Percentiles rank a stretch among this genome's conserved stretches.
phyloP scores from a whole-genome alignment of 2,113 vertebrate genomes.

The Hyaena hyaena region DNA sequence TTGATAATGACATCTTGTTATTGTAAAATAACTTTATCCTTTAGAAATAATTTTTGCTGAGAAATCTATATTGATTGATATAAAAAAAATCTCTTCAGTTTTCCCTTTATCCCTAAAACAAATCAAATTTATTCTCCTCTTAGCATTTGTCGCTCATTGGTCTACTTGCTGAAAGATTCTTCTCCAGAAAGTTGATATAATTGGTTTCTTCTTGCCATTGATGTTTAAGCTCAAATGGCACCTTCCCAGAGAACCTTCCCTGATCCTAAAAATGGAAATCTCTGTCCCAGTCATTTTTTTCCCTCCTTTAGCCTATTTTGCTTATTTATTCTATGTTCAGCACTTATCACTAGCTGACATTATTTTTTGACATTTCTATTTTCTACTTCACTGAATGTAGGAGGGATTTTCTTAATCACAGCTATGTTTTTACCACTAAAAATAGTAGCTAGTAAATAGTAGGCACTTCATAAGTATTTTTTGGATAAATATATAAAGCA shows the following conservation, averaged over 20 bases:
- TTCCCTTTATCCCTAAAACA: background rate
- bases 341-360: background rate
- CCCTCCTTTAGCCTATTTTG: background rate
- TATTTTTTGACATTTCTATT: background rate
- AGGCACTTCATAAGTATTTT: background rate
- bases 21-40: background rate
- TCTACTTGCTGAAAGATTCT: background rate
- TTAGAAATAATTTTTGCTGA: constrained; percentile 3
- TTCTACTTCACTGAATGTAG: background rate
- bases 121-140: background rate
- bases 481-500: background rate
- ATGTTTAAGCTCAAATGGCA: background rate
- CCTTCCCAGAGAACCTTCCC: background rate
- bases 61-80: background rate
- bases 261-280: background rate
- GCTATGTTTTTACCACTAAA: background rate
- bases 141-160: background rate
- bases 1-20: background rate
- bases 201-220: background rate
- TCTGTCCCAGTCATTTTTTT: background rate
- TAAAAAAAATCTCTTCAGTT: background rate
- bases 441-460: background rate
- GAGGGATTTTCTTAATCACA: background rate
- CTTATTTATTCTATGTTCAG: background rate
- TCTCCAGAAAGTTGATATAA: background rate